Base-by-base conservation (phyloP, 1,140 invertebrate genomes). In the Stegodyphus dumicola region DNA sequence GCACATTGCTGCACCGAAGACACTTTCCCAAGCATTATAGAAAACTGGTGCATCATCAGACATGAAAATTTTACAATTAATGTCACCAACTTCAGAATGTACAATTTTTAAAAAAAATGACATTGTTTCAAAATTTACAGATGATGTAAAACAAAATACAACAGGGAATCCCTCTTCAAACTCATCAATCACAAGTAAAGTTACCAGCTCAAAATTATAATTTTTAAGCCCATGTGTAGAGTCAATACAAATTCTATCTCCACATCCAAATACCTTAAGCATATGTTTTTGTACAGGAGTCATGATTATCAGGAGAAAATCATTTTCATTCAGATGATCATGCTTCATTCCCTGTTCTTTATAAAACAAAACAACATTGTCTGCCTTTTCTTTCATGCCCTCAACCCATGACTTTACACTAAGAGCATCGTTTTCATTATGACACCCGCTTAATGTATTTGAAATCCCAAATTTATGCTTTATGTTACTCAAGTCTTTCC, bases 141-240 rank as follows among this genome's bases (percentile, higher is more conserved):
- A 49, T 0, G 7, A n/a, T n/a, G 80, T 17, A 11, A 83, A 10
- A 51, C 53, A 66, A 11, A 73, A 83, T 33, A 70, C 54, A 9
- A 75, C 80, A 64, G 80, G 70, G 15, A 83, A 15, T 11, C 80
- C 70, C 66, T 64, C 69, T 6, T 70, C 18, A 77, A 56, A 77
- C 54, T 85, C 65, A 77, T 85, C 81, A 11, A 85, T 71, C 54
- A 81, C 65, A 13, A 81, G 13, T 9, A 77, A 15, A 54, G 77
- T 87, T n/a, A 67, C 71, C 13, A 81, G 52, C 13, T 81, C 33
- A 51, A 87, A 87, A n/a, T 71, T 53, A 69, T 81, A 77, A 15
- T 33, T 69, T 17, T 49, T 76, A 6, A 65, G 70, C 7, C 77
- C 86, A 81, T 87, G 78, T 11, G 78, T 87, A 13, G 78, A 76